These are phyloP conservation scores for Apis laboriosa DNA, from an alignment of 1,140 invertebrate genomes.

Conservation along the genomic window DNA sequence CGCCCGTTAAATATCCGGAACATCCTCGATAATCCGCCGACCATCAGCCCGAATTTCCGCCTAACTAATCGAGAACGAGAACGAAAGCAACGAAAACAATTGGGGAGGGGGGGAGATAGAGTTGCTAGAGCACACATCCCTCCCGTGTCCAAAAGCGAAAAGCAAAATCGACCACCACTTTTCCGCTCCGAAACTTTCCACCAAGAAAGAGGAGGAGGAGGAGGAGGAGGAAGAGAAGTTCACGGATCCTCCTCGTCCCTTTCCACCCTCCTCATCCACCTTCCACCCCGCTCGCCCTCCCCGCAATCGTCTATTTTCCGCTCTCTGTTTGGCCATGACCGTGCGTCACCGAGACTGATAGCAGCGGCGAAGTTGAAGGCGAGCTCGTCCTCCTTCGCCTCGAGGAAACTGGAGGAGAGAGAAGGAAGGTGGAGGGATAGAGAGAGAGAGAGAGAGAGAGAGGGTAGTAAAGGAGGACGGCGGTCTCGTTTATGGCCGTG, in stretches of 20 bases:
- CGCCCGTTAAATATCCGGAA: conserved; percentile 53
- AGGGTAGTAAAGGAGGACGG: not conserved
- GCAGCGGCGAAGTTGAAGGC: conserved; percentile 9
- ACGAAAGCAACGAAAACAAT: not conserved
- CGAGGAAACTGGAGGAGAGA: conserved; percentile 7
- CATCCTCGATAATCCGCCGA: conserved; percentile 61
- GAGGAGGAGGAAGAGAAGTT: no score
- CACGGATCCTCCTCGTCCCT: not conserved
- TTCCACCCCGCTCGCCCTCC: not conserved
- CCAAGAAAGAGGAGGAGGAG: no score
- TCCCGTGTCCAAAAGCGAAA: conserved; percentile 32
- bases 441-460: conserved; percentile 38
- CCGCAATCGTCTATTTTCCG: not conserved
- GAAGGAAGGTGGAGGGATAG: not conserved
- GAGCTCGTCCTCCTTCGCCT: conserved; percentile 7
- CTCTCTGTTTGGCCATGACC: not conserved
- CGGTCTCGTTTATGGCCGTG: conserved; percentile 57
- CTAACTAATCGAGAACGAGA: conserved; percentile 30
- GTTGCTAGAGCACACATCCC: not conserved
- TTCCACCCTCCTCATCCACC: not conserved
- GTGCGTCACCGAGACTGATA: conserved; percentile 52
- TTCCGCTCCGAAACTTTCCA: conserved; percentile 53
- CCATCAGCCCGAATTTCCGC: conserved; percentile 53
- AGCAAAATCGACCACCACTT: conserved; percentile 40
- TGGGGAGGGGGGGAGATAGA: not conserved